Base-by-base conservation (phyloP, 2,113 vertebrate species). In the Neomonachus schauinslandi region DNA sequence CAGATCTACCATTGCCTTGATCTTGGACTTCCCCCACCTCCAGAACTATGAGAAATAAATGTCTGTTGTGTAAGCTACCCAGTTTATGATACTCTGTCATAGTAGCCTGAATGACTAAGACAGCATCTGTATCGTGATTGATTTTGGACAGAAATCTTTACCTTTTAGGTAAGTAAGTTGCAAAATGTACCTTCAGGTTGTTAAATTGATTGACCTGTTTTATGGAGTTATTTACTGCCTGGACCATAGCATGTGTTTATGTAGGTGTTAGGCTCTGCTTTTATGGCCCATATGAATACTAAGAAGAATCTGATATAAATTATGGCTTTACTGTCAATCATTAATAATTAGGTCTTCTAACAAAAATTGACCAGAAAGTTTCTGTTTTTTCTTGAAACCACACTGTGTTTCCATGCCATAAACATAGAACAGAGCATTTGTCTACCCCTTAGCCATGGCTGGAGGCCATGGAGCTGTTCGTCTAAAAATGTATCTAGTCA, bases 91-190 rank as follows among this genome's bases (percentile, higher is more conserved):
- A 77, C 33, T 77, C 55, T 65, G 3, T 89, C 59, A 76, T 4
- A 59, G 49, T 36, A 82, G 18, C 46, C 16, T 53, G 31, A 87
- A 89, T 67, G 59, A 74, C 16, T 15, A 65, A 67, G 89, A 22
- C 4, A 49, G 9, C 46, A 61, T 46, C 21, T 84, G 1, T 84
- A 15, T 9, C 31, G 5, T 65, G 63, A 74, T 46, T 81, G 63
- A 28, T 85, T 90, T 74, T 31, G 39, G 26, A 65, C 46, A 94
- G 31, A 96, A 86, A 87, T 88, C n/a, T 85, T 91, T 82, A 82
- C 33, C 49, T 85, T 76, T 81, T 67, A 89, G 59, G 46, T 82
- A 31, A 86, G 19, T 42, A 77, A 69, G 22, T 65, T 81, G 16
- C 46, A 74, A 89, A 88, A 53, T 53, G 19, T 76, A 7, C 31